Percentiles rank a stretch among this genome's conserved stretches.
These are phyloP conservation scores for Lutjanus argentimaculatus DNA, from an alignment of 2,797 vertebrate species.

Conservation along the genomic window DNA sequence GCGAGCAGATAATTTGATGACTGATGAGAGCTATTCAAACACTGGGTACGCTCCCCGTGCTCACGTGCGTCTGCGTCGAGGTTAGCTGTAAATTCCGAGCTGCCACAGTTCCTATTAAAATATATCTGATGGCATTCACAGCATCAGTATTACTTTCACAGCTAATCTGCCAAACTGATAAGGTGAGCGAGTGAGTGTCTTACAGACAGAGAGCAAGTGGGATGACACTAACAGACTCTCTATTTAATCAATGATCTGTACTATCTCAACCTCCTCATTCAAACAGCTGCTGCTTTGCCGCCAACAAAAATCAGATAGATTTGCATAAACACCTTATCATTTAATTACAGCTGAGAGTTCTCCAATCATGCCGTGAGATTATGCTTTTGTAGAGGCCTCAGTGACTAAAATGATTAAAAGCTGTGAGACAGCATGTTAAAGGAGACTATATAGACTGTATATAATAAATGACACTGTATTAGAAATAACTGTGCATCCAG, in stretches of 20 bases:
- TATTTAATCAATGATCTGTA: conserved; percentile 75
- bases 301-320: conserved; percentile 78
- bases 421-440: conserved; percentile 17
- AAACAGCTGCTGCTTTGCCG: conserved; percentile 62
- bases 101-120: conserved; percentile 67
- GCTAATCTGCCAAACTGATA: conserved; percentile 77
- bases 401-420: conserved; percentile 67
- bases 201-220: conserved; percentile 70
- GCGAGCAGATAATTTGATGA: conserved; percentile 57
- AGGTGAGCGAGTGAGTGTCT: conserved; percentile 74
- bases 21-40: conserved; percentile 62
- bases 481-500: neutral
- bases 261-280: conserved; percentile 70
- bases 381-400: conserved; percentile 59
- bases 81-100: conserved; percentile 47
- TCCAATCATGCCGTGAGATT: conserved; percentile 67
- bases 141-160: conserved; percentile 70
- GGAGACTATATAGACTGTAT: conserved; percentile 20
- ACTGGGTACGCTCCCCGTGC: conserved; percentile 12
- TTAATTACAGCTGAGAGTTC: conserved; percentile 81
- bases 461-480: neutral
- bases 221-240: conserved; percentile 71
- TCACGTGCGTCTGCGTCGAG: conserved; percentile 11
- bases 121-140: conserved; percentile 74
- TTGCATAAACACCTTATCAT: conserved; percentile 84